Evolutionary conservation across 2,113 vertebrate species (phyloP).

Genomic region (Phycodurus eques): DNA sequence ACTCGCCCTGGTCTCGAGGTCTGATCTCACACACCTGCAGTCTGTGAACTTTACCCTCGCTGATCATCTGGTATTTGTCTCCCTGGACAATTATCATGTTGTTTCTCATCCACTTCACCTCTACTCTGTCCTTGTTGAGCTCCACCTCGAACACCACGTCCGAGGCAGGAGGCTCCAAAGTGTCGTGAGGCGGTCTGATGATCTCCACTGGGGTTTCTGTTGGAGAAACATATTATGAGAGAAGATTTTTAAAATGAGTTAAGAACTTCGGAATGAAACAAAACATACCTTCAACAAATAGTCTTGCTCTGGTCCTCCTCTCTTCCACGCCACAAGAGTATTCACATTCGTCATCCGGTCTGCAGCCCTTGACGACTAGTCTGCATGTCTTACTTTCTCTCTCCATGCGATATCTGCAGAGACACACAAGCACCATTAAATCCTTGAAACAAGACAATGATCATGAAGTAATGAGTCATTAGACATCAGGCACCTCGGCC

Average conservation of each 20-base stretch:
- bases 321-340: constrained; percentile 96
- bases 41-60: constrained; percentile 90
- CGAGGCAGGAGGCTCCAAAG: constrained; percentile 85
- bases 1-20: constrained; percentile 95
- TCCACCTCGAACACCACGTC: constrained; percentile 91
- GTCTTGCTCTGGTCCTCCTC: constrained; percentile 87
- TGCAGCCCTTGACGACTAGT: constrained; percentile 87
- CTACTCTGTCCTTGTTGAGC: constrained; percentile 95
- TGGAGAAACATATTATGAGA: constrained; percentile 8
- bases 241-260: neutral
- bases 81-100: constrained; percentile 96
- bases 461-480: too few species aligned
- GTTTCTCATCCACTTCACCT: constrained; percentile 96
- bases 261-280: neutral
- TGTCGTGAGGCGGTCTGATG: constrained; percentile 87
- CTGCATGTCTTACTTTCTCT: constrained; percentile 86
- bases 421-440: neutral
- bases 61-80: constrained; percentile 99
- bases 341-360: constrained; percentile 95
- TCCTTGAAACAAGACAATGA: neutral
- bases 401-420: constrained; percentile 86
- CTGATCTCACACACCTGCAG: constrained; percentile 92
- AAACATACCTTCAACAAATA: constrained; percentile 90
- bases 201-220: constrained; percentile 97
- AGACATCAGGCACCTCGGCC: constrained; percentile 77